Percentiles rank a stretch among this genome's conserved stretches.
Conservation (phyloP, 2,113 vertebrate species). For the Lycaon pictus region DNA sequence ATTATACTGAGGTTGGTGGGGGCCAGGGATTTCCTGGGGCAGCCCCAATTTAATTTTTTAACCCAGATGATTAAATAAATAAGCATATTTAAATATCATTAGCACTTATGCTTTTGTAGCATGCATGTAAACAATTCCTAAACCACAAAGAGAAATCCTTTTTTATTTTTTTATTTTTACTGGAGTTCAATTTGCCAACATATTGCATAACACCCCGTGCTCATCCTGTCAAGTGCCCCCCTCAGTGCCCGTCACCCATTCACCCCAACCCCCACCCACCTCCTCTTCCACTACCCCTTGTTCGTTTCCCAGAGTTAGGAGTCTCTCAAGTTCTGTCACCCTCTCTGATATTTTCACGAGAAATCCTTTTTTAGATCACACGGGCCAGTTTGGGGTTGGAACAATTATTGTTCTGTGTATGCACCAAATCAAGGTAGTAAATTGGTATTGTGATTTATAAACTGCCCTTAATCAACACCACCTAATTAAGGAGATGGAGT, state of each 20-base stretch:
- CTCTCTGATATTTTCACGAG: too few relatives aligned
- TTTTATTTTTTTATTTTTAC: not conserved
- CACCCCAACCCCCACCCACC: too few relatives aligned
- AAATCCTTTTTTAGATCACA: slow-evolving; percentile 15
- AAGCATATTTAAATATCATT: slow-evolving; percentile 52
- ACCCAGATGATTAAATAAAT: slow-evolving; percentile 46
- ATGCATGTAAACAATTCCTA: slow-evolving; percentile 38
- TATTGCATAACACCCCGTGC: too few relatives aligned
- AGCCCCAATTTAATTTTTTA: slow-evolving; percentile 33
- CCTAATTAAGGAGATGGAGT: too few relatives aligned
- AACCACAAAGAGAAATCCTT: slow-evolving; percentile 34
- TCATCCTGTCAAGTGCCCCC: too few relatives aligned
- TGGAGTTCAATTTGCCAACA: too few relatives aligned
- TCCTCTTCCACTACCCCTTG: too few relatives aligned
- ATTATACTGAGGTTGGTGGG: not conserved
- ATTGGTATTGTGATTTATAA: slow-evolving; percentile 34
- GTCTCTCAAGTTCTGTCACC: too few relatives aligned
- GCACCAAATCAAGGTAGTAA: slow-evolving; percentile 43
- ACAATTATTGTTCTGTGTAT: slow-evolving; percentile 47
- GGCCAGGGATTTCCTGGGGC: not conserved
- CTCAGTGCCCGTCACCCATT: too few relatives aligned
- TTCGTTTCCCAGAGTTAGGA: too few relatives aligned
- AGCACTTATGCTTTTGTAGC: not conserved
- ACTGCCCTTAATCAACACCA: not conserved
- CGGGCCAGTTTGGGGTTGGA: slow-evolving; percentile 15